Conservation (phyloP, 2,113 vertebrate species). For the Sebastes schlegelii region DNA sequence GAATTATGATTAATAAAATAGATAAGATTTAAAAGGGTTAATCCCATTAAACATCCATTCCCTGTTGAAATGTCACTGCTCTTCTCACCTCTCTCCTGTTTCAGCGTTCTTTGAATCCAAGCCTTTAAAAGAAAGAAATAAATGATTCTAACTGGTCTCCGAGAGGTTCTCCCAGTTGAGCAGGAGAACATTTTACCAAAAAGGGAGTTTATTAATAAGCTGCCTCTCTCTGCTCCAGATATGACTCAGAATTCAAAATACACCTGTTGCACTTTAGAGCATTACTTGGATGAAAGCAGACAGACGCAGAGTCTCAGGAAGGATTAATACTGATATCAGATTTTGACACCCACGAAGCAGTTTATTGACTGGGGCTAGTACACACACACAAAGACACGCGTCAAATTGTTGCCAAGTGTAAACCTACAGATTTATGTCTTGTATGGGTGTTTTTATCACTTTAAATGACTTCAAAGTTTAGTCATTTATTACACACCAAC, state of each 20-base stretch:
- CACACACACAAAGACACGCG: not conserved
- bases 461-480: slow-evolving; percentile 2
- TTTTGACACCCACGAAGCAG: slow-evolving; percentile 10
- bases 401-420: slow-evolving; percentile 24
- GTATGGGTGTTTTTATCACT: slow-evolving; percentile 8
- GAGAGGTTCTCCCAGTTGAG: slow-evolving; percentile 30
- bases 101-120: slow-evolving; percentile 24
- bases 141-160: slow-evolving; percentile 32
- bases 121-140: slow-evolving; percentile 38
- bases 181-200: slow-evolving; percentile 18
- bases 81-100: not conserved
- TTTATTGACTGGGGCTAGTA: slow-evolving; percentile 2
- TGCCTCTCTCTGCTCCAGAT: slow-evolving; percentile 35
- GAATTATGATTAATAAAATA: not conserved
- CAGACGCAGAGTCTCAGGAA: not conserved
- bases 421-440: not conserved
- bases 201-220: slow-evolving; percentile 42
- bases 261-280: slow-evolving; percentile 52
- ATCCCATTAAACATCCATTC: not conserved
- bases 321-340: slow-evolving; percentile 17
- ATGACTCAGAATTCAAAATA: slow-evolving; percentile 45
- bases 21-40: slow-evolving; percentile 12
- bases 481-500: not conserved
- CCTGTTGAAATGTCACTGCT: slow-evolving; percentile 21
- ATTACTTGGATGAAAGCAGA: slow-evolving; percentile 32